Evolutionary conservation across 2,888 invertebrate genomes (phyloP), one percentile per base, ranked within the genome.

Genomic region (Diloba caeruleocephala): DNA sequence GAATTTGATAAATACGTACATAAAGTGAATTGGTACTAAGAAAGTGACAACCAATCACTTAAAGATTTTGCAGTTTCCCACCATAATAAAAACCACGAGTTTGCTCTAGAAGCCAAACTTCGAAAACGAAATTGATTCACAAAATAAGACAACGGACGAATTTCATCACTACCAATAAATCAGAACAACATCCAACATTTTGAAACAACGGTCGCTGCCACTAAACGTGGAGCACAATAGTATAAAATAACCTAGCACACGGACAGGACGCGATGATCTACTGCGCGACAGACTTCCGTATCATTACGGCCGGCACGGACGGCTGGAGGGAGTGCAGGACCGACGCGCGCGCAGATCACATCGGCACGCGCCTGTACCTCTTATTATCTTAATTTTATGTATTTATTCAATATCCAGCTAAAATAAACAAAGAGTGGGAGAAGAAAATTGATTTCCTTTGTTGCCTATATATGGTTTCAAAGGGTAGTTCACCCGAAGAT

Each of bases 261-360:
- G 53, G 45, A 64, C 58, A 46, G 25, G 26, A 23, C 61, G 26
- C 71, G 81, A 81, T 85, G 82, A 86, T 85, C 81, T 84, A 79
- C 71, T 71, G 59, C 61, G 74, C 78, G 71, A 71, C 76, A 68
- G 71, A 77, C 84, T 89, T 88, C 87, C 87, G 85, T 85, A 88
- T 86, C 88, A 88, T 90, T 89, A 88, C 80, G 77, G 76, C 21
- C 6, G 6, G 21, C 6, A 5, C 21, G 6, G 6, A 21, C 21
- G 21, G 62, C 70, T 69, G 74, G 63, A 57, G 42, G 46, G 46
- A 56, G 56, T 42, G 60, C 64, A 63, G 64, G 61, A 49, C 43
- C 43, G 66, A 74, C 71, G 67, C 68, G 53, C 70, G 62, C 78
- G 59, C 58, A 29, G 71, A 71, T 71, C 65, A 62, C 74, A 73